These are phyloP conservation scores for Drosophila jambulina DNA, from an alignment of 1,140 invertebrate genomes.

Conservation along the genomic window DNA sequence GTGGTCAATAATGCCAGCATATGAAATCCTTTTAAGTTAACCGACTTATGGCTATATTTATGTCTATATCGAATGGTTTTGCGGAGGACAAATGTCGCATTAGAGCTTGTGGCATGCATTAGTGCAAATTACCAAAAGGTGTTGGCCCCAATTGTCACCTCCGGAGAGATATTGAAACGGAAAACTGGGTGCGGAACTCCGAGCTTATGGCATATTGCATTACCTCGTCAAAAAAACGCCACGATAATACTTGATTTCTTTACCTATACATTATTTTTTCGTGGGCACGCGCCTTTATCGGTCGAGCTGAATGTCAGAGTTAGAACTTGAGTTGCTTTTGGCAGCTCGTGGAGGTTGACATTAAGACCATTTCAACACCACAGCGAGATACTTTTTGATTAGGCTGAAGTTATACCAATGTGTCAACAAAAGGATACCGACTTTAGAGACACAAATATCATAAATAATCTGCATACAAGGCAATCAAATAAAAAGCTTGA, in stretches of 20 bases:
- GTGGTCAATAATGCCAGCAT: background rate
- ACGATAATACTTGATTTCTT: slow-evolving; percentile 47
- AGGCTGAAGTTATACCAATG: slow-evolving; percentile 19
- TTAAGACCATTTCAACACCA: slow-evolving; percentile 67
- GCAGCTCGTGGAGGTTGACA: slow-evolving; percentile 52
- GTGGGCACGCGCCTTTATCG: slow-evolving; percentile 78
- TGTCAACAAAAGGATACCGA: slow-evolving; percentile 25
- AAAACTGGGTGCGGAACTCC: slow-evolving; percentile 71
- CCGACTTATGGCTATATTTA: slow-evolving; percentile 44
- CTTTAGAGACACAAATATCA: background rate
- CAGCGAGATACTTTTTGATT: slow-evolving; percentile 55
- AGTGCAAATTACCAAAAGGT: slow-evolving; percentile 74
- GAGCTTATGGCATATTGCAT: slow-evolving; percentile 62
- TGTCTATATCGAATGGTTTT: slow-evolving; percentile 48
- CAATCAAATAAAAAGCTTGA: background rate
- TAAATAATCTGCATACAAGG: slow-evolving; percentile 12
- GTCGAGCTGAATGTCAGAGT: slow-evolving; percentile 68
- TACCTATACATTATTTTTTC: slow-evolving; percentile 45
- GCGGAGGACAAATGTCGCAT: slow-evolving; percentile 42
- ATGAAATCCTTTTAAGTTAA: slow-evolving; percentile 9
- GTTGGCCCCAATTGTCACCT: slow-evolving; percentile 81
- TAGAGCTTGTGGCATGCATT: slow-evolving; percentile 60
- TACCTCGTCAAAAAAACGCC: slow-evolving; percentile 54
- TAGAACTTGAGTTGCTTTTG: slow-evolving; percentile 50
- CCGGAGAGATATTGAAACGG: slow-evolving; percentile 62